Evolutionary conservation across 1,140 invertebrate species (phyloP).

Genomic region (Aethina tumida): DNA sequence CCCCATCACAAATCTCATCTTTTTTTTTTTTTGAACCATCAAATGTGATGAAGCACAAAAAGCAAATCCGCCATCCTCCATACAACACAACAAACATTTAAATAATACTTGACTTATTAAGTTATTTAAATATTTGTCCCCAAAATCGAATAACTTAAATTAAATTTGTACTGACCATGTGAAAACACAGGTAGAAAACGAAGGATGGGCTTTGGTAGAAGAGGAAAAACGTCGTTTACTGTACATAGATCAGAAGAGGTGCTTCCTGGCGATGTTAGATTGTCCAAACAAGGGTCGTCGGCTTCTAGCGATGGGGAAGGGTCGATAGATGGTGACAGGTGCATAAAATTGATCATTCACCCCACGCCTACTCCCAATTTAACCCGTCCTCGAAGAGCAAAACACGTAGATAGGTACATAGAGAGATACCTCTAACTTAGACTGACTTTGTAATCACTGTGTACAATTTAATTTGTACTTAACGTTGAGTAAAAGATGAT

Average conservation of each 20-base stretch:
- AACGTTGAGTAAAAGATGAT: no score
- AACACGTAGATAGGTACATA: conserved; percentile 33
- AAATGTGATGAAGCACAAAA: no score
- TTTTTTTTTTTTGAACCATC: no score
- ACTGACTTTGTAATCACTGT: no score
- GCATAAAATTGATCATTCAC: conserved; percentile 2
- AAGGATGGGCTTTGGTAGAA: conserved; percentile 89
- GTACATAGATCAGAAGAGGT: conserved; percentile 94
- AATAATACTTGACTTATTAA: no score
- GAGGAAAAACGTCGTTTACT: conserved; percentile 88
- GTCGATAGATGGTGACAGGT: conserved; percentile 73
- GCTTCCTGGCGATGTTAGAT: conserved; percentile 71
- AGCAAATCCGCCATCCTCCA: no score
- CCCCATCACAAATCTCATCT: no score
- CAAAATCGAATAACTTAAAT: no score
- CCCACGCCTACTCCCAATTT: background rate
- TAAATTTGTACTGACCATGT: no score
- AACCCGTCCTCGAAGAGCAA: conserved; percentile 24
- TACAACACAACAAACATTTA: no score
- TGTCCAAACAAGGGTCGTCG: conserved; percentile 73
- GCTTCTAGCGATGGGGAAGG: conserved; percentile 88
- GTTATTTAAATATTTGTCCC: no score
- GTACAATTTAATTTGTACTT: no score
- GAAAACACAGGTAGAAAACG: conserved; percentile 71
- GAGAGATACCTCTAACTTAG: conserved; percentile 31